Evolutionary conservation across 2,113 vertebrate species (phyloP).

Genomic region (Lycaon pictus): DNA sequence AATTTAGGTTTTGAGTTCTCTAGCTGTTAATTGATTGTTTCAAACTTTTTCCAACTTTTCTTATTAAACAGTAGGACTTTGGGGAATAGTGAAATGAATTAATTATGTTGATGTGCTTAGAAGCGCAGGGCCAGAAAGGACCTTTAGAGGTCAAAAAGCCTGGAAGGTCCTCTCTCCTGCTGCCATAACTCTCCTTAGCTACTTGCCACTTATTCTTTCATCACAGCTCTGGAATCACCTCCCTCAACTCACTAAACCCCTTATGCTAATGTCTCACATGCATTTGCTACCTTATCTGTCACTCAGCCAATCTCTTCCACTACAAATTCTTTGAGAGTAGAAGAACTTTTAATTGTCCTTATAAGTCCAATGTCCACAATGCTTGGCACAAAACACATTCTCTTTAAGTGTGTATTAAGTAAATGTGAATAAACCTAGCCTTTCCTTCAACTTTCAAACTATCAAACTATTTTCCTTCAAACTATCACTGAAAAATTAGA

Average conservation of each 20-base stretch:
- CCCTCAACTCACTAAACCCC: background rate
- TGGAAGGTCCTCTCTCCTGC: background rate
- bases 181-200: background rate
- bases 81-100: constrained; percentile 64
- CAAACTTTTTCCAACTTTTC: constrained; percentile 9
- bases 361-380: background rate
- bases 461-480: background rate
- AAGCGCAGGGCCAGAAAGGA: background rate
- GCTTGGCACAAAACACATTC: background rate
- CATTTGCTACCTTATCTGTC: background rate
- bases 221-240: background rate
- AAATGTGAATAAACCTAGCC: background rate
- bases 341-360: background rate
- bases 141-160: background rate
- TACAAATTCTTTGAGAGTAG: background rate
- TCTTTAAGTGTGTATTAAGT: background rate
- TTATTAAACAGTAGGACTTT: constrained; percentile 40
- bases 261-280: background rate
- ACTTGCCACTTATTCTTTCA: background rate
- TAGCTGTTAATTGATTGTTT: constrained; percentile 62
- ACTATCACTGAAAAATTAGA: background rate
- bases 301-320: background rate
- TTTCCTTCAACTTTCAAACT: background rate
- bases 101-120: constrained; percentile 65
- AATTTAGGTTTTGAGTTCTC: constrained; percentile 62